These are phyloP conservation scores for Cyanistes caeruleus DNA, from an alignment of 2,113 vertebrate genomes.

Conservation along the genomic window DNA sequence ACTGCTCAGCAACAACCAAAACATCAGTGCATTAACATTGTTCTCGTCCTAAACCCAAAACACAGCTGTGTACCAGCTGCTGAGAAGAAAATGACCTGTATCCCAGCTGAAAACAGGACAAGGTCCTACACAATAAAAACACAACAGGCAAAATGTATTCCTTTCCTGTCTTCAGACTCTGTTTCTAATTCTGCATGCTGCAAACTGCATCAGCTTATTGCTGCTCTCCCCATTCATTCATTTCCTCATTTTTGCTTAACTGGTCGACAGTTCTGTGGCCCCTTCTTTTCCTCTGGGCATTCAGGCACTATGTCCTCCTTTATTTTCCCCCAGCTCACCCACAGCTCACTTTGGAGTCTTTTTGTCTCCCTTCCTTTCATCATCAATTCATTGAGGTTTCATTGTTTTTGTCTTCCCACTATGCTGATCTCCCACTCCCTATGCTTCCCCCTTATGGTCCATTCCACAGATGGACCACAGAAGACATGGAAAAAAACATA, in stretches of 20 bases:
- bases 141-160: not conserved
- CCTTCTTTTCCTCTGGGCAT: not conserved
- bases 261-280: accelerated
- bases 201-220: not conserved
- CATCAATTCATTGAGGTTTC: constrained; percentile 25
- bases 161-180: not conserved
- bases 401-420: constrained; percentile 19
- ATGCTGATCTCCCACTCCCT: not conserved
- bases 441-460: not conserved
- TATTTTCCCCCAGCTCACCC: not conserved
- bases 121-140: not conserved
- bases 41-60: not conserved
- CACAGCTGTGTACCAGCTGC: not conserved
- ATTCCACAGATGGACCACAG: constrained; percentile 20
- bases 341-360: not conserved
- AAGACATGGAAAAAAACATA: not conserved
- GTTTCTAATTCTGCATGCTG: not conserved
- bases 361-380: constrained; percentile 13
- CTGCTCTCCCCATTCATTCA: not conserved
- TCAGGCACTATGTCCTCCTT: not conserved
- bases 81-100: not conserved
- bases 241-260: not conserved
- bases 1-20: not conserved
- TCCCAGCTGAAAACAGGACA: not conserved
- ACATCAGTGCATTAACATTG: not conserved